Conservation (phyloP, 23 tunicate species). For the Oikopleura dioica region DNA sequence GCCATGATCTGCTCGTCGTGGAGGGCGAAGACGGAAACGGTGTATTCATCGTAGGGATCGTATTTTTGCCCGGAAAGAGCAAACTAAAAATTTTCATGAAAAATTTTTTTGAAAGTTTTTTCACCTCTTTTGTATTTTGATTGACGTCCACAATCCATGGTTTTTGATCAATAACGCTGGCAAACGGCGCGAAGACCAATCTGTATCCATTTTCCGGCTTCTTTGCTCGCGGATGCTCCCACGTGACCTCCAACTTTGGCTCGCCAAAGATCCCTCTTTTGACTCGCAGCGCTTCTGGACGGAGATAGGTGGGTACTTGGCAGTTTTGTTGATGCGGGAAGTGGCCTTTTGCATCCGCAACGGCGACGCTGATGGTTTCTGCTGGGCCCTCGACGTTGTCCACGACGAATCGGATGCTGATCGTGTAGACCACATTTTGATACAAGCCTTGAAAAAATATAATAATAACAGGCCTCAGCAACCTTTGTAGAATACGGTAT, state of each 20-base stretch:
- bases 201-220: conserved; percentile 6
- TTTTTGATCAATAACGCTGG: not conserved
- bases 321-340: not conserved
- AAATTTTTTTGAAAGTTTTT: too few relatives aligned
- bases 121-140: not conserved
- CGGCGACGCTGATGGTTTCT: not conserved
- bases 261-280: not conserved
- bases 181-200: not conserved
- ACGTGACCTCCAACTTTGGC: not conserved
- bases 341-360: not conserved
- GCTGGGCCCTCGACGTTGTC: conserved; percentile 10
- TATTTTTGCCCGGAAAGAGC: not conserved
- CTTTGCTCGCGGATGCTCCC: conserved; percentile 8
- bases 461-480: too few relatives aligned
- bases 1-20: not conserved
- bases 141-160: not conserved
- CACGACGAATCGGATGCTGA: not conserved
- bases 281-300: not conserved
- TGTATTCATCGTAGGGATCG: conserved; percentile 12
- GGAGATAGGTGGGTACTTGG: conserved; percentile 2
- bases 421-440: not conserved
- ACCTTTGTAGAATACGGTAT: too few relatives aligned
- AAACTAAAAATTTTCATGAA: too few relatives aligned
- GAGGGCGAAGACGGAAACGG: not conserved
- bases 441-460: too few relatives aligned